Conservation (phyloP, 2,888 invertebrate species). For the Phaedon cochleariae region DNA sequence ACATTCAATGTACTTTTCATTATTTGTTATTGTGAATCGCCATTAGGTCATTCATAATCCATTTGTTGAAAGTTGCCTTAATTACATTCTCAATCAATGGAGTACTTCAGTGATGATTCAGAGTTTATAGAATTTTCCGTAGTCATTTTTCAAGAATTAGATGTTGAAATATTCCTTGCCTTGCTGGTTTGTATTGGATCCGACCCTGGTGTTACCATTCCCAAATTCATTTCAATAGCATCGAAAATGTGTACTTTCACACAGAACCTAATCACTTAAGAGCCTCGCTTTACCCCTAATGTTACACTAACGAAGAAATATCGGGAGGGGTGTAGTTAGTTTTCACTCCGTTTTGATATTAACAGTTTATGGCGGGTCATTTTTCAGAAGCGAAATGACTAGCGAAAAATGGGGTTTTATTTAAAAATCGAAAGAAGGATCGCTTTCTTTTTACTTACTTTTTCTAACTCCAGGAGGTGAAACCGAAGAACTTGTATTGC, state of each 20-base stretch:
- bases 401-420: background rate
- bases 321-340: slow-evolving; percentile 15
- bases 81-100: too few species aligned
- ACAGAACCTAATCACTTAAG: slow-evolving; percentile 36
- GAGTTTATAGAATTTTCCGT: too few species aligned
- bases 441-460: slow-evolving; percentile 77
- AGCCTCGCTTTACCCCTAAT: slow-evolving; percentile 17
- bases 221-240: slow-evolving; percentile 26
- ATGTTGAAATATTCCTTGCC: too few species aligned
- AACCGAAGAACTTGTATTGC: slow-evolving; percentile 99
- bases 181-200: background rate
- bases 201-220: slow-evolving; percentile 14
- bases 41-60: too few species aligned
- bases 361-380: slow-evolving; percentile 1
- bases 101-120: too few species aligned
- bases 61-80: too few species aligned
- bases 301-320: slow-evolving; percentile 27
- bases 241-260: slow-evolving; percentile 29
- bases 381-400: slow-evolving; percentile 18
- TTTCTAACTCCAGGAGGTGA: slow-evolving; percentile 99
- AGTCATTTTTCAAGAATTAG: too few species aligned
- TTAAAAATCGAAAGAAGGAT: background rate
- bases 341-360: slow-evolving; percentile 10
- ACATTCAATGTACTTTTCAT: too few species aligned
- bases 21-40: too few species aligned